Base-by-base conservation (phyloP, 35 echinoderm and acorn worm genomes). In the Stichopus chloronotus region DNA sequence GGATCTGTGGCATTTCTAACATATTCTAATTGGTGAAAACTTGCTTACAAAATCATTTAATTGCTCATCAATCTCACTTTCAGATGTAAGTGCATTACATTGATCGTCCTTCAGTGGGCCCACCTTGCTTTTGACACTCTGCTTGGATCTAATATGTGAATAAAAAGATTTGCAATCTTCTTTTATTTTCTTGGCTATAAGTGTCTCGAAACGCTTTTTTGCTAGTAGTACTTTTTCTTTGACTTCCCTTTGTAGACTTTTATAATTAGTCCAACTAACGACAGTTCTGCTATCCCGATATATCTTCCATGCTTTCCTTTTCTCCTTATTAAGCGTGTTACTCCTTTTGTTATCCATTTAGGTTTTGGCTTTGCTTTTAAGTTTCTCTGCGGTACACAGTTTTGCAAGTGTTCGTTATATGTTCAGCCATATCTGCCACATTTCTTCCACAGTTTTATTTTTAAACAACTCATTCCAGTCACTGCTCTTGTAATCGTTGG, bases 101-200 rank as follows among this genome's bases (percentile, higher is more conserved):
- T 71, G 80, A 13, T 79, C 71, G 53, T 91, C 90, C 12, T 76
- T 91, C 13, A 91, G 16, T 78, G 90, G 63, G 14, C 69, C 90
- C 13, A 91, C 68, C 12, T 71, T 0, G 57, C 72, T 52, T 54
- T 79, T 91, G 5, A 76, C 71, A 53, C 78, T 91, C 72, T 91
- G 90, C 56, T 91, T 91, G 7, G 4, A 25, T 76, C 90, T 13
- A 22, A 91, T 79, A 91, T 76, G 56, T 16, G 90, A 91, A 78
- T 91, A 91, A 78, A 91, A 91, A 9, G 61, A 25, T 56, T 79
- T 91, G 61, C 4, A 1, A 13, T 79, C 68, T 52, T 52, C 57
- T 78, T 79, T 76, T 22, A 78, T 91, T 21, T 91, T 91, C 5
- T 78, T 1, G 1, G 3, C 52, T 43, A 91, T 91, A 80, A 11